A percentile compares a stretch with the other conserved stretches of the same genome.
These are phyloP conservation scores for Ichneumon xanthorius DNA, from an alignment of 2,888 invertebrate genomes.

Conservation along the genomic window DNA sequence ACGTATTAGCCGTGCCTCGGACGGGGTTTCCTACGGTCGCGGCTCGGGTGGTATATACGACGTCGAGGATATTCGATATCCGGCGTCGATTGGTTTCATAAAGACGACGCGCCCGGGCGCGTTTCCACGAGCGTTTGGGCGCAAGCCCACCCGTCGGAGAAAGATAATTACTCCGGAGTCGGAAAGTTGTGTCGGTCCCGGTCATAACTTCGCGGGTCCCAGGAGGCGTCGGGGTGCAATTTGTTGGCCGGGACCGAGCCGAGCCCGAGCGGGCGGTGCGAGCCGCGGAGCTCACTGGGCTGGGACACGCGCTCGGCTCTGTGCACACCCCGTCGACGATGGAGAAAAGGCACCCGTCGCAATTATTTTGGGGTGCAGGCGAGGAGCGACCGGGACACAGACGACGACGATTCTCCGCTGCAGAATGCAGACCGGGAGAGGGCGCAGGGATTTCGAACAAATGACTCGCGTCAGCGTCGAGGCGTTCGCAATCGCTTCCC, in stretches of 20 bases:
- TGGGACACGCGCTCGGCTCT: constrained; percentile 47
- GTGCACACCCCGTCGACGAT: constrained; percentile 19
- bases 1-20: constrained; percentile 20
- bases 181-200: constrained; percentile 81
- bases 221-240: constrained; percentile 78
- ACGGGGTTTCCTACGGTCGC: constrained; percentile 16
- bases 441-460: constrained; percentile 75
- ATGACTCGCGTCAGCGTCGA: constrained; percentile 70
- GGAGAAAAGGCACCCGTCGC: constrained; percentile 77
- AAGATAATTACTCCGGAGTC: constrained; percentile 82
- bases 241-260: constrained; percentile 75
- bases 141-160: constrained; percentile 70
- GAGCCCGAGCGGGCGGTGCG: constrained; percentile 51
- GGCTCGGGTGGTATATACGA: constrained; percentile 35
- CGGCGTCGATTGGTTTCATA: constrained; percentile 68
- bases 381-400: constrained; percentile 57
- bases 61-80: constrained; percentile 67
- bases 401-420: constrained; percentile 51
- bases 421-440: constrained; percentile 75
- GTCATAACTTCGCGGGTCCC: constrained; percentile 82
- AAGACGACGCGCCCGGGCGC: constrained; percentile 60
- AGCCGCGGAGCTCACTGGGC: constrained; percentile 55
- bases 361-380: constrained; percentile 79
- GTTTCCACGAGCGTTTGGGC: constrained; percentile 36
- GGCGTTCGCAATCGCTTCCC: constrained; percentile 24